Evolutionary conservation across 2,113 vertebrate genomes (phyloP).

Genomic region (Cavia aperea): DNA sequence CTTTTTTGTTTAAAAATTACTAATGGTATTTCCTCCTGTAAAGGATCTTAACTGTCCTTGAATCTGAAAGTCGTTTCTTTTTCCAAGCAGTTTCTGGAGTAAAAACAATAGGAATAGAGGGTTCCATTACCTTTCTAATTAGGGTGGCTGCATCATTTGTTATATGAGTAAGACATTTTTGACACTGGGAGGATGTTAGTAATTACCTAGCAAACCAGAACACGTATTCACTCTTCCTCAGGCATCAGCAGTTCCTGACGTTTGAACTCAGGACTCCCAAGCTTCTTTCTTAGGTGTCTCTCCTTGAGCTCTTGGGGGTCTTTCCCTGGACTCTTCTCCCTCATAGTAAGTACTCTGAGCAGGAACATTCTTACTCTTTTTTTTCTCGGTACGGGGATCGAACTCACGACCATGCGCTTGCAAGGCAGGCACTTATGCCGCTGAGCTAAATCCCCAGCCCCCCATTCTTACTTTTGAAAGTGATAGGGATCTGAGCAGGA

Average conservation of each 20-base stretch:
- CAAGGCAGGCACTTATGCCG: no score
- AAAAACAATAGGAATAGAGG: slow-evolving; percentile 15
- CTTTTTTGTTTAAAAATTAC: slow-evolving; percentile 8
- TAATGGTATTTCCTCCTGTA: neutral
- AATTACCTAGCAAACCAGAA: neutral
- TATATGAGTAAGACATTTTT: slow-evolving; percentile 1
- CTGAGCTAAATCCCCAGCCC: no score
- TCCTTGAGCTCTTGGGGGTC: neutral
- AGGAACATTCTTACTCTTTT: neutral
- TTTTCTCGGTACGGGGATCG: no score
- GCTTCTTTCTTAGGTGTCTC: neutral
- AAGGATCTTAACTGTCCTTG: neutral
- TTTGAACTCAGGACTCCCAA: neutral
- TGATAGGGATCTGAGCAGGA: neutral
- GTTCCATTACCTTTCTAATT: neutral
- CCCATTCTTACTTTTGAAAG: neutral
- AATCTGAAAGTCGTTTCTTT: slow-evolving; percentile 9
- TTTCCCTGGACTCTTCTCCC: neutral
- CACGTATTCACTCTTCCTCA: neutral
- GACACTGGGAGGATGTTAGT: neutral
- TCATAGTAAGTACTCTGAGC: neutral
- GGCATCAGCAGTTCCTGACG: neutral
- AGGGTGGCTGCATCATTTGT: neutral
- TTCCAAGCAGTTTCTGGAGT: neutral
- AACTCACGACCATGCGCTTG: no score